Evolutionary conservation across 2,888 invertebrate species (phyloP), one percentile per base, ranked within the genome.

Genomic region (Gastracanthus pulcherrimus): DNA sequence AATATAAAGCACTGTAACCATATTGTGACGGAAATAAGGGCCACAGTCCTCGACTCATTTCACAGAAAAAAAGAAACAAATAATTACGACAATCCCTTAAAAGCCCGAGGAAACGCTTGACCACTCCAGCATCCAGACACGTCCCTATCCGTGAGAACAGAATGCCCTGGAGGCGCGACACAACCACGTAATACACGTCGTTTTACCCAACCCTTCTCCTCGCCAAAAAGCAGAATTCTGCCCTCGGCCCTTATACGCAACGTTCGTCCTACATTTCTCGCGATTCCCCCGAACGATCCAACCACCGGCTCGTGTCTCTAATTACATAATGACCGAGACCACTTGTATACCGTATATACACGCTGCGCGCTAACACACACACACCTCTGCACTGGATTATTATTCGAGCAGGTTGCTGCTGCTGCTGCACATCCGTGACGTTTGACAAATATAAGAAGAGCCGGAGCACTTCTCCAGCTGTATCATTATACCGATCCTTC

Each of bases 401-500:
- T 86, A 87, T 87, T 88, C 83, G 84, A 83, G 79, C 62, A 72
- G 87, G 85, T 88, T 88, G 87, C 87, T 88, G 85, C 87, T 86
- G 88, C 87, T 86, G 87, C 86, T 85, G 87, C 38, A 88, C 88
- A 87, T 87, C 86, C 87, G 87, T 91, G 91, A 91, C 91, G 91
- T 91, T 91, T 91, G 91, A 91, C 91, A 91, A 91, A 91, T 91
- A 91, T 62, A 62, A 62, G 62, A 90, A 91, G 90, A 91, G 89
- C 89, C 88, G 89, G 89, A n/a, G n/a, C n/a, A n/a, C n/a, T n/a
- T n/a, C 89, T 89, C 89, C 89, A 90, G 89, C 87, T 89, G 89
- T 91, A 90, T 91, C 90, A 91, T 91, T 91, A n/a, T n/a, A 91
- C 89, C 90, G 89, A 90, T 89, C 89, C 90, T 89, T 89, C 89